Percentiles rank a stretch among this genome's conserved stretches.
Evolutionary conservation across 2,888 invertebrate genomes (phyloP).

Genomic region (Meteorus colon): DNA sequence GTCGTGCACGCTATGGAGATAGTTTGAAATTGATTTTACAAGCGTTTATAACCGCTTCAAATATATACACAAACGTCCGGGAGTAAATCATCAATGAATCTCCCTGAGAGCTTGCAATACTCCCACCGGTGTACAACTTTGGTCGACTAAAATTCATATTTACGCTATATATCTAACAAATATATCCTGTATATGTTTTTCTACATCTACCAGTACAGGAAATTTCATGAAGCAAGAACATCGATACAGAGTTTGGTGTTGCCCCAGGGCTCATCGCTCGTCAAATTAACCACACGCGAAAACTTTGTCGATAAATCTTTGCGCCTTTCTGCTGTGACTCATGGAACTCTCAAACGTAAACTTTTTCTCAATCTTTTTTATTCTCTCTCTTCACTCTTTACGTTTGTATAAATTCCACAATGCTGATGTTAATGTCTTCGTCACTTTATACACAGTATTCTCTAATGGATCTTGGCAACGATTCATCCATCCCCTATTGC

Average conservation of each 20-base stretch:
- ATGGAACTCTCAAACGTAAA: slow-evolving; percentile 33
- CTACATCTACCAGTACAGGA: neutral
- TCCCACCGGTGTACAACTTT: neutral
- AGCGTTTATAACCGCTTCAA: neutral
- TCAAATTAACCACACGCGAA: slow-evolving; percentile 56
- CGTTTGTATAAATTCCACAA: slow-evolving; percentile 23
- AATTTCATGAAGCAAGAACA: slow-evolving; percentile 30
- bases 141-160: neutral
- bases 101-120: neutral
- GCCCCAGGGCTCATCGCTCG: slow-evolving; percentile 51
- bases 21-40: slow-evolving; percentile 4
- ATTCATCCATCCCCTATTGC: slow-evolving; percentile 37
- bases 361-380: slow-evolving; percentile 44
- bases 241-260: slow-evolving; percentile 19
- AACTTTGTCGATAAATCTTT: slow-evolving; percentile 58
- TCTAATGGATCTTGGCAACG: slow-evolving; percentile 29
- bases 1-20: neutral
- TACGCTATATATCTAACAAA: neutral
- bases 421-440: slow-evolving; percentile 5
- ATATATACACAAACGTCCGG: slow-evolving; percentile 1
- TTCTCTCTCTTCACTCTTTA: neutral
- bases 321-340: slow-evolving; percentile 47
- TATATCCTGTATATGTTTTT: slow-evolving; percentile 37
- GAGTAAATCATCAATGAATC: slow-evolving; percentile 12
- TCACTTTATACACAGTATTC: slow-evolving; percentile 33